Evolutionary conservation across 2,113 vertebrate genomes (phyloP).

Genomic region (Hemicordylus capensis): DNA sequence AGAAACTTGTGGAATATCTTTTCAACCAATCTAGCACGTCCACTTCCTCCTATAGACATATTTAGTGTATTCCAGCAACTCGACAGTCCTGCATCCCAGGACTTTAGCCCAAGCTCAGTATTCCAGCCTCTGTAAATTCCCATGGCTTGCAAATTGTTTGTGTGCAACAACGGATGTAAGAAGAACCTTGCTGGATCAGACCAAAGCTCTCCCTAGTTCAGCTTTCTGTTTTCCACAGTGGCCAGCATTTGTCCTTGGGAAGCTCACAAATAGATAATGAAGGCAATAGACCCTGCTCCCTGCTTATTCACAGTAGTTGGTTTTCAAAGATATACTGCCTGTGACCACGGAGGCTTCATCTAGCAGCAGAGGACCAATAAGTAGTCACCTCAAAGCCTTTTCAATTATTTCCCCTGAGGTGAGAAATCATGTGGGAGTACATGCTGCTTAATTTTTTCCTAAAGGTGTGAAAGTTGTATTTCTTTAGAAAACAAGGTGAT

Average conservation of each 20-base stretch:
- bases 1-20: neutral
- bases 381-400: accelerated
- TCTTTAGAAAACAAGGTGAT: constrained; percentile 30
- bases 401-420: constrained; percentile 16
- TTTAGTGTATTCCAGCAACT: neutral
- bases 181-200: neutral
- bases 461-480: constrained; percentile 43
- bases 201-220: too few relatives aligned
- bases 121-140: neutral
- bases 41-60: neutral
- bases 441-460: constrained; percentile 48
- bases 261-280: neutral
- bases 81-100: neutral
- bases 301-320: neutral
- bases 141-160: neutral
- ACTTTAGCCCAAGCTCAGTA: neutral
- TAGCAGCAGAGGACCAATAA: neutral
- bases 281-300: neutral
- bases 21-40: neutral
- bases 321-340: neutral
- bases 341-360: neutral
- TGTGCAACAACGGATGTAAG: neutral
- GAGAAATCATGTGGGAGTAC: constrained; percentile 24
- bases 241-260: neutral
- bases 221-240: neutral